These are phyloP conservation scores for Ceratotherium simum DNA, from an alignment of 2,113 vertebrate genomes.

Conservation along the genomic window DNA sequence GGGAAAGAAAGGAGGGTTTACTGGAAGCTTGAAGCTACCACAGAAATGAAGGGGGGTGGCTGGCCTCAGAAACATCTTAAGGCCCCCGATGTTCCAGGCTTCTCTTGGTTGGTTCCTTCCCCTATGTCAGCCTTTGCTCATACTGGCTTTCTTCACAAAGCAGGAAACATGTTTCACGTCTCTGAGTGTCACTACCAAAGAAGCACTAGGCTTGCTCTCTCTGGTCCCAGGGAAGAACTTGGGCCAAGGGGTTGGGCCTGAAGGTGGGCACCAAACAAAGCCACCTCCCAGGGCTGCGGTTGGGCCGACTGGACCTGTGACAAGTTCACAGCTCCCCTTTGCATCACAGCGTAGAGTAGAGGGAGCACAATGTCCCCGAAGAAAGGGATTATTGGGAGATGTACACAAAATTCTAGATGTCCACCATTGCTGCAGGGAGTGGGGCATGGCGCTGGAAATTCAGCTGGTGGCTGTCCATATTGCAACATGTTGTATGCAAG, in stretches of 20 bases:
- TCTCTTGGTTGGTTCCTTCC: neutral
- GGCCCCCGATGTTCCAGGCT: fast-evolving
- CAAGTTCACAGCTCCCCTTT: neutral
- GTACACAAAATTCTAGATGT: neutral
- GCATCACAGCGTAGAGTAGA: fast-evolving
- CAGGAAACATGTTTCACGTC: neutral
- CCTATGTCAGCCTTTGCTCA: neutral
- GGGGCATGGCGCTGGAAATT: too few species aligned
- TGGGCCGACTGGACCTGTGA: neutral
- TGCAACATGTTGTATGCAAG: neutral
- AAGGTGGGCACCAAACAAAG: neutral
- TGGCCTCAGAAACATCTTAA: neutral
- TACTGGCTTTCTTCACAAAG: neutral
- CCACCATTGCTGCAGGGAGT: fast-evolving
- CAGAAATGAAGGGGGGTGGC: neutral
- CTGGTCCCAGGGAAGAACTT: neutral
- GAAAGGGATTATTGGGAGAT: neutral
- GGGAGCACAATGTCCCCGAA: too few species aligned
- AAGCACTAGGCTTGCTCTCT: neutral
- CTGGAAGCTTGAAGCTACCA: neutral
- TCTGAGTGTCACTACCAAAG: neutral
- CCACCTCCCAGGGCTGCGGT: fast-evolving
- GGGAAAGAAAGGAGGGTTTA: neutral
- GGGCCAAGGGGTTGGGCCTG: neutral
- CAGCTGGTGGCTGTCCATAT: too few species aligned